These are phyloP conservation scores for Orchestes rusci DNA, from an alignment of 2,888 invertebrate species.

Conservation along the genomic window DNA sequence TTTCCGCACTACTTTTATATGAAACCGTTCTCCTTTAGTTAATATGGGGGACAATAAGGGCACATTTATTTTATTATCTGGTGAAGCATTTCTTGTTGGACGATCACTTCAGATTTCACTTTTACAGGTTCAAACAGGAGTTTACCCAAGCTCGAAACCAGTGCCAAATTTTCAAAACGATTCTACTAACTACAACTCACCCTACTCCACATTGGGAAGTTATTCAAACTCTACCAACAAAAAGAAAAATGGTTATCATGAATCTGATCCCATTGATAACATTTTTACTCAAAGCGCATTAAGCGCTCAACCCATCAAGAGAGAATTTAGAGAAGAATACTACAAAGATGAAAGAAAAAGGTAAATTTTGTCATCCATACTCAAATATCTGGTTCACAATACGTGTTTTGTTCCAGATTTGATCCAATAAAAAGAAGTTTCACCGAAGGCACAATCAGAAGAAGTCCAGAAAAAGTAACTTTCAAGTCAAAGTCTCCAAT, in stretches of 20 bases:
- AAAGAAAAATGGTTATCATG: constrained; percentile 17
- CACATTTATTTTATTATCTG: no score
- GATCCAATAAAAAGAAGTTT: constrained; percentile 42
- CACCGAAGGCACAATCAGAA: constrained; percentile 40
- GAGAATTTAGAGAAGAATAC: constrained; percentile 41
- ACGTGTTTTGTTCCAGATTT: constrained; percentile 26
- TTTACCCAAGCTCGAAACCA: constrained; percentile 29
- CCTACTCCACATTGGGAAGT: constrained; percentile 31
- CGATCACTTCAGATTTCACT: no score
- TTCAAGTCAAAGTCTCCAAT: constrained; percentile 26
- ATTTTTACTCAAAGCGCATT: constrained; percentile 43
- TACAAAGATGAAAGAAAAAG: constrained; percentile 39
- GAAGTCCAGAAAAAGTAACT: constrained; percentile 18
- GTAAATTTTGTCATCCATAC: no score
- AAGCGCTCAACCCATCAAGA: constrained; percentile 38
- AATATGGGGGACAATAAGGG: no score
- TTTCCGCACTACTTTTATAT: no score
- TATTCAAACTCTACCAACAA: constrained; percentile 25
- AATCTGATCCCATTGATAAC: constrained; percentile 42
- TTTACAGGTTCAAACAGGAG: constrained; percentile 23
- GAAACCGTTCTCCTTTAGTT: no score
- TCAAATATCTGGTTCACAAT: not conserved
- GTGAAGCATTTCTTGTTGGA: no score
- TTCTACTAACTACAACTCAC: constrained; percentile 32
- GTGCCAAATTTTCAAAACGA: constrained; percentile 33